These are phyloP conservation scores for Chironomus tepperi DNA, from an alignment of 1,140 invertebrate species.

Conservation along the genomic window DNA sequence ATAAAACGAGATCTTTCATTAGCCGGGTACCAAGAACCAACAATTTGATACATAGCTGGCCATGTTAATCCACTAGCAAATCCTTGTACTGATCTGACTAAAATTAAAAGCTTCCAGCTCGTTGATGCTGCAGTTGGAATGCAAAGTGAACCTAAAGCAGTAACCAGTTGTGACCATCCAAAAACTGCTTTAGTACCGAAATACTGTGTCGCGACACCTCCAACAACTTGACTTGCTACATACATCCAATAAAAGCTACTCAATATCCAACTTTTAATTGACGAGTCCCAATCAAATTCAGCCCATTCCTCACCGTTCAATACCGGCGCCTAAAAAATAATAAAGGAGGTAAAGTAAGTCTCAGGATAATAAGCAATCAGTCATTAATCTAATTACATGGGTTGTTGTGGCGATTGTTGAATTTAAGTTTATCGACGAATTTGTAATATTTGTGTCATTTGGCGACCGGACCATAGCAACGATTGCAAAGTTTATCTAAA, in stretches of 20 bases:
- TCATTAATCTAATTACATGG: not conserved
- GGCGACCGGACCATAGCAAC: conserved; percentile 52
- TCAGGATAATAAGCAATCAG: not conserved
- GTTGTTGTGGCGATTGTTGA: not conserved
- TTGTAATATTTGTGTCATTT: conserved; percentile 26
- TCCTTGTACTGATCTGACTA: conserved; percentile 55
- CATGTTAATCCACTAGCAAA: conserved; percentile 71
- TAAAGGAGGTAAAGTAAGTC: not conserved
- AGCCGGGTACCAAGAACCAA: conserved; percentile 76
- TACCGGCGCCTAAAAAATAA: not conserved
- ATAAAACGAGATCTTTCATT: conserved; percentile 66
- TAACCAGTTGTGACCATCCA: conserved; percentile 58
- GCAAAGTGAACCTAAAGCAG: conserved; percentile 56
- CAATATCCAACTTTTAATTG: conserved; percentile 52
- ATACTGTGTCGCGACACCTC: conserved; percentile 63
- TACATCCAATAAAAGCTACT: conserved; percentile 67
- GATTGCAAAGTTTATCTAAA: conserved; percentile 54
- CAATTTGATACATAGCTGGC: conserved; percentile 76
- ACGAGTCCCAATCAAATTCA: conserved; percentile 52
- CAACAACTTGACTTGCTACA: conserved; percentile 57
- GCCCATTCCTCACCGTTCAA: conserved; percentile 34
- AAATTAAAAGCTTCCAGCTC: conserved; percentile 52
- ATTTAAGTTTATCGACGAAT: not conserved
- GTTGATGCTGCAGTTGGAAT: conserved; percentile 54
- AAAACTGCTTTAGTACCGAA: conserved; percentile 73